phyloP scores from a whole-genome alignment of 2,888 invertebrate species.

The Leptopterna dolabrata region DNA sequence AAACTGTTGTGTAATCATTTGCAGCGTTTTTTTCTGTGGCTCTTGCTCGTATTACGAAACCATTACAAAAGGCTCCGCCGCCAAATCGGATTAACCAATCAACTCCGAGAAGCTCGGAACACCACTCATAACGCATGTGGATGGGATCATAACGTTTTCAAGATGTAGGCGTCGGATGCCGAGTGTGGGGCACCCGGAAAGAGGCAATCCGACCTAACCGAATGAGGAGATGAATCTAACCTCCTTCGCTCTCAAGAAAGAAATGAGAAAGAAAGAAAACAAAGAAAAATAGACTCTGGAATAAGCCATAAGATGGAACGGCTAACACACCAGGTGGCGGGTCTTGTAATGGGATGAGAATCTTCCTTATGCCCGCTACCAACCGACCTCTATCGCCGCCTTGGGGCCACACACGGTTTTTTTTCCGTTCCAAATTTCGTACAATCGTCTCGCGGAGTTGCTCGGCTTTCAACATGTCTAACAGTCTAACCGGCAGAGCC shows the following conservation, averaged over 20 bases:
- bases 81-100: neutral
- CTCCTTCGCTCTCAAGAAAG: neutral
- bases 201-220: constrained; percentile 12
- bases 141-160: neutral
- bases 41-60: neutral
- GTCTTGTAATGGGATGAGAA: constrained; percentile 48
- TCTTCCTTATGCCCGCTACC: neutral
- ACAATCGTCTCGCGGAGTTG: neutral
- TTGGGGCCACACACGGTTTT: neutral
- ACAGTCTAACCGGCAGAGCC: neutral
- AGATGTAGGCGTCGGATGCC: neutral
- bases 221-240: constrained; percentile 36
- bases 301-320: constrained; percentile 48
- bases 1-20: no score
- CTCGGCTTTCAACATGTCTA: neutral
- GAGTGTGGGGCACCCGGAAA: neutral
- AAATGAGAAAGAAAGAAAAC: neutral
- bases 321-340: constrained; percentile 21
- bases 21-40: neutral
- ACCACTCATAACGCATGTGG: neutral
- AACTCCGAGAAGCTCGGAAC: neutral
- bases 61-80: neutral
- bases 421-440: constrained; percentile 29
- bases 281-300: constrained; percentile 48
- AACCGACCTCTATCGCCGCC: constrained; percentile 1